Base-by-base conservation (phyloP, 1,140 invertebrate species). In the Acyrthosiphon pisum region DNA sequence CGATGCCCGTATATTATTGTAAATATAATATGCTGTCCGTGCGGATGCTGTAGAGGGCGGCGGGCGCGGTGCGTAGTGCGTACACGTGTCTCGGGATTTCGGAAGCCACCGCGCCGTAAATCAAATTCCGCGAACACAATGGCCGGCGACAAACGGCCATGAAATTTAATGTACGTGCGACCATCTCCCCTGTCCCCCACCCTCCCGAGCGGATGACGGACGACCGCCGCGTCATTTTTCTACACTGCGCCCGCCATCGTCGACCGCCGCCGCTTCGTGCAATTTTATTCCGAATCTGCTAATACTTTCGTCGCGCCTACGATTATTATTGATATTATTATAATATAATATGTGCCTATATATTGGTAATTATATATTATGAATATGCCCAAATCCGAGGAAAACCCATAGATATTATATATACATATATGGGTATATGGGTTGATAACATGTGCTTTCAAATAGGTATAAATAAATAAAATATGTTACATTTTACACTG, bases 61-160 rank as follows among this genome's bases (percentile, higher is more conserved):
- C 46, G 44, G 22, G 35, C 14, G 86, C 14, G 86, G 30, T 14
- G 6, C 14, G 4, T 11, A 81, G 30, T 14, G 6, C 14, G 4
- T 11, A 81, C 90, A 91, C 90, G 90, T 91, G 90, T 91, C 90
- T 81, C 60, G 60, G 60, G 90, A 81, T 91, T 91, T 91, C 2
- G n/a, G 87, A 50, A 20, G 30, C 30, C 60, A 4, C 4, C 11
- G 35, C 26, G 37, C 18, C 37, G 68, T 93, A 93, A 93, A 93
- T 93, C 91, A 86, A 93, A 84, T 53, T 56, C 91, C 50, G 76
- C 23, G 46, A 56, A 60, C 91, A 56, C 91, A 93, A 93, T 93
- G 91, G 91, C 91, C 91, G 91, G 76, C 81, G 91, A 93, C 91
- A 86, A 93, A 93, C 76, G 81, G 76, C 91, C 91, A 93, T 93